Evolutionary conservation across 2,888 invertebrate species (phyloP).

Genomic region (Azorinus chamasolen): DNA sequence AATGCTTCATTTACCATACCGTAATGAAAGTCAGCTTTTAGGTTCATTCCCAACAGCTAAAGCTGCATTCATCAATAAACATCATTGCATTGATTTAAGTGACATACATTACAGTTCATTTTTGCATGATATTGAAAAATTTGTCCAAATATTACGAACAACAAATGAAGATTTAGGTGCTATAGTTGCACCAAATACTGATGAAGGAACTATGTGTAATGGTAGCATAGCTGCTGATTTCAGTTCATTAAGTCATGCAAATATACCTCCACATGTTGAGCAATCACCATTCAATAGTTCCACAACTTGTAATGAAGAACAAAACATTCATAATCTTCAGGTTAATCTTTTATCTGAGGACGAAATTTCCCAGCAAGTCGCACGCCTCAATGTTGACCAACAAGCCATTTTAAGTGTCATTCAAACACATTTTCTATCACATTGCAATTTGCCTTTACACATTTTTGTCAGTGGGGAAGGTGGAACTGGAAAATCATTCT

Average conservation of each 20-base stretch:
- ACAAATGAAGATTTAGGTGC: slow-evolving; percentile 30
- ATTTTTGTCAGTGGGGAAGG: slow-evolving; percentile 46
- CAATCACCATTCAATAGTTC: neutral
- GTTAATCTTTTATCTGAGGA: slow-evolving; percentile 23
- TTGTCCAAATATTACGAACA: slow-evolving; percentile 15
- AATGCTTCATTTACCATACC: slow-evolving; percentile 40
- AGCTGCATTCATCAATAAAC: slow-evolving; percentile 37
- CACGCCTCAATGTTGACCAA: slow-evolving; percentile 33
- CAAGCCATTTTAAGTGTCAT: slow-evolving; percentile 25
- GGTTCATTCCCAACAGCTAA: slow-evolving; percentile 10
- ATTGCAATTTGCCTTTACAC: neutral
- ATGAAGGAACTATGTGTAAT: slow-evolving; percentile 16
- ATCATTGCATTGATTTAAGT: slow-evolving; percentile 24
- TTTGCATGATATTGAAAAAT: slow-evolving; percentile 43
- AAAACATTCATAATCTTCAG: slow-evolving; percentile 21
- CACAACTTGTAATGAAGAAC: no score
- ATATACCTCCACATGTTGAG: slow-evolving; percentile 8
- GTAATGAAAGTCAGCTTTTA: slow-evolving; percentile 29
- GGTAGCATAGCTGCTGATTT: slow-evolving; percentile 12
- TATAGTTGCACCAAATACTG: slow-evolving; percentile 37
- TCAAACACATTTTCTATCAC: slow-evolving; percentile 13
- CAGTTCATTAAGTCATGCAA: slow-evolving; percentile 6
- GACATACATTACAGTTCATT: slow-evolving; percentile 16
- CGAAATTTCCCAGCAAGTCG: slow-evolving; percentile 15
- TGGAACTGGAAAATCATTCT: slow-evolving; percentile 49